A percentile compares a stretch with the other conserved stretches of the same genome.
These are phyloP conservation scores for Trichomycterus rosablanca DNA, from an alignment of 2,113 vertebrate genomes.

Conservation along the genomic window DNA sequence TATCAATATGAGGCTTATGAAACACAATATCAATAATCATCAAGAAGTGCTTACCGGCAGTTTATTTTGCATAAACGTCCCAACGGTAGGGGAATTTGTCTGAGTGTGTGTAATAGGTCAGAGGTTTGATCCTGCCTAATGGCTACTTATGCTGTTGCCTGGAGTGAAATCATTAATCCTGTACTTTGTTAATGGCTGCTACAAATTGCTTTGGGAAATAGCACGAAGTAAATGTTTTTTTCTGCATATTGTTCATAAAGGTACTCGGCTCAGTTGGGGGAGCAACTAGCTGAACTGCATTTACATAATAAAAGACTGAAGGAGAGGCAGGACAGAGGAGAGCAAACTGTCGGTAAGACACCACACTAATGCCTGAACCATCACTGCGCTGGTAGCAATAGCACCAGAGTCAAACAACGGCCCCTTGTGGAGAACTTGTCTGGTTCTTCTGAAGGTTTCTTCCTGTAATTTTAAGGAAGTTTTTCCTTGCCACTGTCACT, in stretches of 20 bases:
- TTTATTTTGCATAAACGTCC: neutral
- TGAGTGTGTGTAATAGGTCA: conserved; percentile 1
- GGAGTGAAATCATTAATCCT: neutral
- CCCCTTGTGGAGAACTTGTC: too few relatives aligned
- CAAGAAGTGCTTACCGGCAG: neutral
- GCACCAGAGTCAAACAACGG: too few relatives aligned
- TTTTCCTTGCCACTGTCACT: too few relatives aligned
- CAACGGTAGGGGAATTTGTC: neutral
- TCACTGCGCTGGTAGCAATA: too few relatives aligned
- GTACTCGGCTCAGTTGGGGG: conserved; percentile 74
- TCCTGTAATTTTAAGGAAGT: too few relatives aligned
- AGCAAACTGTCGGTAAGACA: conserved; percentile 76
- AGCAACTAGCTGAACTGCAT: conserved; percentile 84
- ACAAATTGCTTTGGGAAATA: neutral
- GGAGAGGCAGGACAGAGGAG: conserved; percentile 69
- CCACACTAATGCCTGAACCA: neutral
- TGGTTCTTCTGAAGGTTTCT: too few relatives aligned
- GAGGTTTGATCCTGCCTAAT: neutral
- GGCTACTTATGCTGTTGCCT: neutral
- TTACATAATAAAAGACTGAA: conserved; percentile 78
- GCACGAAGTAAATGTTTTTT: neutral
- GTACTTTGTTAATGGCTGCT: neutral
- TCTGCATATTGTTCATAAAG: conserved; percentile 53
- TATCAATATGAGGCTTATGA: too few relatives aligned
- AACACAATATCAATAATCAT: too few relatives aligned